Evolutionary conservation across 2,888 invertebrate genomes (phyloP).

Genomic region (Nesidiocoris tenuis): DNA sequence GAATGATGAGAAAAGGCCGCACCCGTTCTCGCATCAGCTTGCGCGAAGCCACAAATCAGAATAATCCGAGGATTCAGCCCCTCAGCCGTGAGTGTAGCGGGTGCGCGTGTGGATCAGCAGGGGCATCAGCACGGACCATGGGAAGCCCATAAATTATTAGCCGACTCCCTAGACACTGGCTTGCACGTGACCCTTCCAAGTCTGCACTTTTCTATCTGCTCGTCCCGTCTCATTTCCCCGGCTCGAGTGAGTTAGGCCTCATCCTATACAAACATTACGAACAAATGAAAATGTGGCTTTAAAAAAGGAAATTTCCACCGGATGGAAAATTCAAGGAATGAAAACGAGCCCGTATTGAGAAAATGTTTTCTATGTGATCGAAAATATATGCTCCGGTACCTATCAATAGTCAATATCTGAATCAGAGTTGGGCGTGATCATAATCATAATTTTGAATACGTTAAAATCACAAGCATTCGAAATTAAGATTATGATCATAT

Average conservation of each 20-base stretch:
- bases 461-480: too few species aligned
- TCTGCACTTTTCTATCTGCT: background rate
- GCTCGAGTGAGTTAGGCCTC: background rate
- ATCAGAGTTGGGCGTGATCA: too few species aligned
- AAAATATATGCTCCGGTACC: too few species aligned
- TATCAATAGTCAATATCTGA: too few species aligned
- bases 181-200: background rate
- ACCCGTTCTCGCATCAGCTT: slow-evolving; percentile 38
- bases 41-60: slow-evolving; percentile 36
- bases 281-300: too few species aligned
- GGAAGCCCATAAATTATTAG: background rate
- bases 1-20: slow-evolving; percentile 35
- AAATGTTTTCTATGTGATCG: too few species aligned
- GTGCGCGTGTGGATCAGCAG: background rate
- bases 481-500: too few species aligned
- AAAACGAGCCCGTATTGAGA: too few species aligned
- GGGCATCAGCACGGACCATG: background rate
- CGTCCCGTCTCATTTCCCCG: background rate
- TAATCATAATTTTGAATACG: too few species aligned
- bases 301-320: too few species aligned
- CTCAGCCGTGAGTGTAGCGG: too few species aligned
- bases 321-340: too few species aligned
- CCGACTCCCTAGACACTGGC: background rate
- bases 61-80: slow-evolving; percentile 26
- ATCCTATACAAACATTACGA: background rate